phyloP scores from a whole-genome alignment of 2,113 vertebrate genomes.

The Leptobrachium ailaonicum region DNA sequence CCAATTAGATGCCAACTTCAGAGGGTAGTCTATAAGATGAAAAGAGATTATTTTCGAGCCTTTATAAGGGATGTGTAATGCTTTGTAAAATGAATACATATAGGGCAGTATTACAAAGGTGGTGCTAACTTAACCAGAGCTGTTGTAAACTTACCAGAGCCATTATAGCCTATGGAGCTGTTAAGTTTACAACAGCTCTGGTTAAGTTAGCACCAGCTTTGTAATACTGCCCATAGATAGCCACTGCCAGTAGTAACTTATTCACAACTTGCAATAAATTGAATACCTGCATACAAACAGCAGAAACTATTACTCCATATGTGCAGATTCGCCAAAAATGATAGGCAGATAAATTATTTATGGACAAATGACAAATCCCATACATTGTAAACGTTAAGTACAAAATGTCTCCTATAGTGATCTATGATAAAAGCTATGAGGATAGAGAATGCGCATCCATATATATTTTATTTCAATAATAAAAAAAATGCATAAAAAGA shows the following conservation, averaged over 20 bases:
- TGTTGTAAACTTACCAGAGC: too few relatives aligned
- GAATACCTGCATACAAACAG: not conserved
- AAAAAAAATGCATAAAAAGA: too few relatives aligned
- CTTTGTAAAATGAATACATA: not conserved
- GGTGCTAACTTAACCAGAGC: too few relatives aligned
- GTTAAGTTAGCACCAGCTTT: too few relatives aligned
- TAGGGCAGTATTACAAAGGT: not conserved
- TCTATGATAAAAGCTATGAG: conserved; percentile 5
- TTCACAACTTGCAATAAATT: conserved; percentile 13
- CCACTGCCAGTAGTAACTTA: not conserved
- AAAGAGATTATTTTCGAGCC: too few relatives aligned
- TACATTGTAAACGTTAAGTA: conserved; percentile 2
- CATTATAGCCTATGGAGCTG: too few relatives aligned
- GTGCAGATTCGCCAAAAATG: conserved; percentile 6
- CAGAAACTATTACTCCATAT: conserved; percentile 6
- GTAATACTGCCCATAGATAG: too few relatives aligned
- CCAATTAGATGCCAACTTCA: too few relatives aligned
- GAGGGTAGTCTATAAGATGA: too few relatives aligned
- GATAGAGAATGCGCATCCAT: conserved; percentile 1
- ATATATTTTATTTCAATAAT: conserved; percentile 1
- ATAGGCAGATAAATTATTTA: not conserved
- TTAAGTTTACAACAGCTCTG: too few relatives aligned
- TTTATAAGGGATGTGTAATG: not conserved
- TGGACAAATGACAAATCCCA: conserved; percentile 10
- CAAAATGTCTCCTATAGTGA: conserved; percentile 6